Evolutionary conservation across 2,113 vertebrate genomes (phyloP).

Genomic region (Siphamia tubifer): DNA sequence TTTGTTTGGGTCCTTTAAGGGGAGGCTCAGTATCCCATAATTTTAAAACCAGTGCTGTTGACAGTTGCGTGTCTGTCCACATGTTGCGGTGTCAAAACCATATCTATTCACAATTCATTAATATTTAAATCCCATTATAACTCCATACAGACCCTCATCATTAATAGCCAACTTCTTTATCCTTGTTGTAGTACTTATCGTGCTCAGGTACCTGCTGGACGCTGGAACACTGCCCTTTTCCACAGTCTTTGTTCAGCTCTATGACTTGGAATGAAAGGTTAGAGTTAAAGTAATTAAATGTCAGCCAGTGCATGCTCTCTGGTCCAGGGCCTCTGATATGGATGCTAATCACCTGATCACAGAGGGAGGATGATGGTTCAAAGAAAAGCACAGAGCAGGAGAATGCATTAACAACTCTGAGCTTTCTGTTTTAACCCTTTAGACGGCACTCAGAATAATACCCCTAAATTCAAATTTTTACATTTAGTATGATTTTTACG

Average conservation of each 20-base stretch:
- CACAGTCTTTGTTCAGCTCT: not conserved
- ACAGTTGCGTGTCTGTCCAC: no score
- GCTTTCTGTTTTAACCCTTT: no score
- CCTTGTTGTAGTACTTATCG: not conserved
- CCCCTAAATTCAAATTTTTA: no score
- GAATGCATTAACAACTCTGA: no score
- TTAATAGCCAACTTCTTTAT: not conserved
- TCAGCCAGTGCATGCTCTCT: constrained; percentile 26
- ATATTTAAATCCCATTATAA: not conserved
- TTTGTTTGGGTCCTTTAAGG: no score
- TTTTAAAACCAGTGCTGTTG: no score
- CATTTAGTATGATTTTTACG: no score
- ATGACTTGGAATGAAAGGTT: constrained; percentile 56
- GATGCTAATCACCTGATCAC: constrained; percentile 42
- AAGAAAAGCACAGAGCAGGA: constrained; percentile 20
- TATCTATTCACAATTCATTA: no score
- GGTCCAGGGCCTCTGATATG: not conserved
- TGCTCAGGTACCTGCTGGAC: not conserved
- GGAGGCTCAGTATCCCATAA: no score
- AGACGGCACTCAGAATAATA: no score
- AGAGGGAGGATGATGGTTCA: constrained; percentile 12
- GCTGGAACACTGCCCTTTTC: constrained; percentile 40
- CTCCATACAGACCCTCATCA: not conserved
- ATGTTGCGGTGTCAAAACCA: no score
- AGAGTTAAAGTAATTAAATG: constrained; percentile 48